Evolutionary conservation across 1,140 invertebrate genomes (phyloP), one percentile per base, ranked within the genome.

Genomic region (Cryptotermes secundus): DNA sequence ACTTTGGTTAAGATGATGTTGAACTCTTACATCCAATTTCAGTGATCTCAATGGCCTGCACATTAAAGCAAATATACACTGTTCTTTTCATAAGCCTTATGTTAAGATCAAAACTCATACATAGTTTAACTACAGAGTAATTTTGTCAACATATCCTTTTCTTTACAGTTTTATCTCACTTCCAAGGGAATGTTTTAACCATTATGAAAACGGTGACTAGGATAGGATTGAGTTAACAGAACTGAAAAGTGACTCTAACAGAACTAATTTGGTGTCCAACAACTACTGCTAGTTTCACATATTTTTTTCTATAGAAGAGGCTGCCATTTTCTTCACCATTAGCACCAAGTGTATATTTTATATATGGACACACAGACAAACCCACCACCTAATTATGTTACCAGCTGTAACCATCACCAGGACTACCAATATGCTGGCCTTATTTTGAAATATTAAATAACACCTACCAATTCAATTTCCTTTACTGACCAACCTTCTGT

Each of bases 161-260:
- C 4, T 10, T 72, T 72, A 14, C 10, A 72, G 16, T 72, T 7
- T 72, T 72, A 31, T 72, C 59, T 72, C 59, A 72, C 59, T 72
- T 72, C 59, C 59, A 72, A 72, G n/a, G 59, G 59, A 72, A 72
- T 72, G 59, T 72, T 72, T 59, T 72, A 72, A 72, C 59, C 59
- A 72, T 72, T 72, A 72, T 9, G 53, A 72, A 1, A 72, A 72
- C 31, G 26, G 31, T 72, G 59, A 72, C 59, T 72, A 72, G 59
- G 59, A 72, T 72, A 72, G 59, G 59, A 72, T 26, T 31, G 59
- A 72, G 59, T 72, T 72, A 72, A 72, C 59, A 72, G 59, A 72
- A 72, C 59, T 31, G 16, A 72, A n/a, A 72, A 72, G 59, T 72
- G 59, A 72, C 59, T 72, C 59, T 72, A 72, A 31, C n/a, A 31